Base-by-base conservation (phyloP, 2,888 invertebrate species). In the Epinotia bilunana region DNA sequence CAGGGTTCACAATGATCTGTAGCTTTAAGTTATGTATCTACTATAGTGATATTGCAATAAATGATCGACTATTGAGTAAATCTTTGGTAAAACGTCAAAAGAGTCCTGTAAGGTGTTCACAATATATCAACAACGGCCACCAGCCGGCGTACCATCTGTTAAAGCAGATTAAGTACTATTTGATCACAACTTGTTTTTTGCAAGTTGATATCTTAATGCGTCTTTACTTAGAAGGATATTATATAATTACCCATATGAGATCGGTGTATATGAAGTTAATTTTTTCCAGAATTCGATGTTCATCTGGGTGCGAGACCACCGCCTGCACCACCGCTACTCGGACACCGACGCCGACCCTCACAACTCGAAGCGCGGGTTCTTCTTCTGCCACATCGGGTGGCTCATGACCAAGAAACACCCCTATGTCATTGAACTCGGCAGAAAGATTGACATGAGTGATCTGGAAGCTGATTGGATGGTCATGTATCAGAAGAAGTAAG, bases 381-480 rank as follows among this genome's bases (percentile, higher is more conserved):
- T 97, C 91, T 97, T 97, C 88, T 95, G 96, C 0, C 97, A 97
- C 87, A 95, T 97, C 78, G 97, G 97, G 6, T 97, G 97, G 97
- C 90, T 97, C 57, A 93, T 97, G 93, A 89, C 92, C 77, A 94
- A 92, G 79, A 97, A 97, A 86, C 97, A 97, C 84, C 97, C 96
- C 0, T 94, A 95, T 76, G 96, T 96, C 53, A 95, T 94, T 71
- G 90, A 91, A 67, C 95, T 96, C 83, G 96, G 93, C 43, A 95
- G 73, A 73, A 90, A 91, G 16, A 93, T 97, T 64, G 96, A 97
- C 83, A 88, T 97, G 89, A 95, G 95, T 13, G 97, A 97, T 84
- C 87, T 97, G 77, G 90, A 94, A 79, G 91, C 92, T 9, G 97
- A 97, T 84, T 94, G 95, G 57, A 88, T 96, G 23, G 94, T 97